These are phyloP conservation scores for Thymelicus acteon DNA, from an alignment of 2,888 invertebrate species.

Conservation along the genomic window DNA sequence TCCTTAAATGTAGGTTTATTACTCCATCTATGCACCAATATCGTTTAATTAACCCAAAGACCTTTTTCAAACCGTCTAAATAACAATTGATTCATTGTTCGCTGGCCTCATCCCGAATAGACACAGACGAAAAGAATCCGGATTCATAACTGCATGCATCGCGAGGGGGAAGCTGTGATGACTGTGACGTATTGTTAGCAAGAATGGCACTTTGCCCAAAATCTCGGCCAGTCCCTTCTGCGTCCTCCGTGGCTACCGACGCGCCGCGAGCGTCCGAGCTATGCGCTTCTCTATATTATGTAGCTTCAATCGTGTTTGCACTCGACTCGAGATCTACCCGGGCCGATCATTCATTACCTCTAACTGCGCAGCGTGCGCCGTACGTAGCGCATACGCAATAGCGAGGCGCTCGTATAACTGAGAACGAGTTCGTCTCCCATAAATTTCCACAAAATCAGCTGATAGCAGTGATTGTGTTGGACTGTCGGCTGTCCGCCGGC, in stretches of 20 bases:
- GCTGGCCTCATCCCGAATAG: conserved; percentile 18
- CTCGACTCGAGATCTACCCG: conserved; percentile 48
- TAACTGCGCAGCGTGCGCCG: conserved; percentile 46
- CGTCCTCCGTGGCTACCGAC: conserved; percentile 39
- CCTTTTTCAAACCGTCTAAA: conserved; percentile 1
- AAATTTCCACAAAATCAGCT: conserved; percentile 58
- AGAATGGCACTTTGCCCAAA: conserved; percentile 54
- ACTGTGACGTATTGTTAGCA: conserved; percentile 40
- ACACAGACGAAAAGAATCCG: conserved; percentile 26
- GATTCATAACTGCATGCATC: conserved; percentile 22
- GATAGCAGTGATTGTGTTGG: conserved; percentile 49
- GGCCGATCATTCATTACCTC: conserved; percentile 26
- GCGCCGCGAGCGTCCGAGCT: conserved; percentile 26
- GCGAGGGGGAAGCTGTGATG: conserved; percentile 36
- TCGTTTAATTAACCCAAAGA: neutral
- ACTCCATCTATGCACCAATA: too few relatives aligned
- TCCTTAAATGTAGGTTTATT: too few relatives aligned
- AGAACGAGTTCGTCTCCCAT: conserved; percentile 40
- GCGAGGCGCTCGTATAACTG: conserved; percentile 38
- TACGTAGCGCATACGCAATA: conserved; percentile 44
- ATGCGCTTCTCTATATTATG: conserved; percentile 13
- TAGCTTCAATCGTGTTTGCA: conserved; percentile 51
- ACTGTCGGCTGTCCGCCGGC: neutral
- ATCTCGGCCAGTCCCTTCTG: conserved; percentile 45
- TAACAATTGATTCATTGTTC: conserved; percentile 22